These are phyloP conservation scores for Corythoichthys haematopterus DNA, from an alignment of 2,113 vertebrate genomes.

Conservation along the genomic window DNA sequence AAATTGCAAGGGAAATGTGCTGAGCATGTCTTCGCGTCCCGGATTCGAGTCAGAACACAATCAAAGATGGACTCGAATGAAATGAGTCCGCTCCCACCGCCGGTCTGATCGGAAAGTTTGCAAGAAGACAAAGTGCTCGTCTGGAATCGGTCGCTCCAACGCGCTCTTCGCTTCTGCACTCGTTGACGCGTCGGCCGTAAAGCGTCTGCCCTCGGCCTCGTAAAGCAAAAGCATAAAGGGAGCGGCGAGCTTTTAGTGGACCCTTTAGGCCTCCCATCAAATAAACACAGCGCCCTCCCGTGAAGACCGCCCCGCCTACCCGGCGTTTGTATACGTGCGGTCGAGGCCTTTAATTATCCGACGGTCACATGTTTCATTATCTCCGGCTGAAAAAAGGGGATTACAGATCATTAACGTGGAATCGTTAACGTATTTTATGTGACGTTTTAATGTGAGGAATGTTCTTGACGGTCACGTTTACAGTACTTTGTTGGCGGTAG, in stretches of 20 bases:
- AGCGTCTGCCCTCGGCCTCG: slow-evolving; percentile 13
- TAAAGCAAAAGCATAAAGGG: slow-evolving; percentile 50
- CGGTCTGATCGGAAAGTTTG: background rate
- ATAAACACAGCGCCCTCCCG: slow-evolving; percentile 43
- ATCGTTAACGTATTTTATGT: slow-evolving; percentile 34
- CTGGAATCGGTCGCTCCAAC: background rate
- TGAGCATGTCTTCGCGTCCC: background rate
- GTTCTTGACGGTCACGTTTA: background rate
- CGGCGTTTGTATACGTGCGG: slow-evolving; percentile 27
- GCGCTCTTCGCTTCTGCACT: slow-evolving; percentile 18
- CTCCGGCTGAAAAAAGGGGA: slow-evolving; percentile 20
- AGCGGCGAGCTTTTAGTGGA: slow-evolving; percentile 36
- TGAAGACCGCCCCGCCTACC: slow-evolving; percentile 24
- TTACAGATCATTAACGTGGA: background rate
- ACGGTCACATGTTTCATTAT: slow-evolving; percentile 57
- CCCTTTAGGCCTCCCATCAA: slow-evolving; percentile 43
- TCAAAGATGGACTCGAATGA: background rate
- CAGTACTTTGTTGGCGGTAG: background rate
- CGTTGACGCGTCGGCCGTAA: slow-evolving; percentile 15
- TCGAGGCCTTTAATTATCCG: slow-evolving; percentile 60
- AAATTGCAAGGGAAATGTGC: background rate
- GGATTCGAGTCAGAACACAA: background rate
- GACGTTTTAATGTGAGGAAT: background rate
- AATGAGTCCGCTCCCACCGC: background rate
- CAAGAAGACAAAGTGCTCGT: background rate